A percentile compares a stretch with the other conserved stretches of the same genome.
These are phyloP conservation scores for Anguilla anguilla DNA, from an alignment of 2,797 vertebrate species.

Conservation along the genomic window DNA sequence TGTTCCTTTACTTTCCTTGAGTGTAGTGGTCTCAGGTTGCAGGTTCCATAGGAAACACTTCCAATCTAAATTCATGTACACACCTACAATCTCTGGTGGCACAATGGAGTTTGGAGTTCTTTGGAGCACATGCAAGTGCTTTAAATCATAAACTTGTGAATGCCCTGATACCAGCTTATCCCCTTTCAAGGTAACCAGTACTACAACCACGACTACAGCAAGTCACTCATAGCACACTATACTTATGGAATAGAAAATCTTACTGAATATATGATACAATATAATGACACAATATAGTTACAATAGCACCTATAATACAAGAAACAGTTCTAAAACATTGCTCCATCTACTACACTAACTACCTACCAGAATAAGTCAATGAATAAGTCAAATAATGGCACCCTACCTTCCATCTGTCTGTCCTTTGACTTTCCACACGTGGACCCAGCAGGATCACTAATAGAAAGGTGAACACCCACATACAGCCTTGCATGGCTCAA, in stretches of 20 bases:
- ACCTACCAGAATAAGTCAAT: neutral
- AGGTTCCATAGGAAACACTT: neutral
- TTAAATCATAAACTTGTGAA: neutral
- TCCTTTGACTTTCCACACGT: constrained; percentile 46
- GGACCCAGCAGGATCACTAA: constrained; percentile 40
- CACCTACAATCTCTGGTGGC: neutral
- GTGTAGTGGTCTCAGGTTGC: neutral
- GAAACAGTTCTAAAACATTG: neutral
- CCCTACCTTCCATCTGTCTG: constrained; percentile 49
- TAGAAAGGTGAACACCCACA: constrained; percentile 52
- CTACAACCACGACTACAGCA: neutral
- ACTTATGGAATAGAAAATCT: neutral
- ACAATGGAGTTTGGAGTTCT: neutral
- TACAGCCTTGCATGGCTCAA: constrained; percentile 42
- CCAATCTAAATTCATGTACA: neutral
- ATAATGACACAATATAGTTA: neutral
- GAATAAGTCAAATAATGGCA: neutral
- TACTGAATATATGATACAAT: neutral
- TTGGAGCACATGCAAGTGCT: neutral
- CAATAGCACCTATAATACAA: neutral
- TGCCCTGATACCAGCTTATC: neutral
- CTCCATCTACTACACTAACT: neutral
- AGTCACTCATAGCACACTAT: neutral
- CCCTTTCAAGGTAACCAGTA: neutral
- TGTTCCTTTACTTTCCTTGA: neutral